These are phyloP conservation scores for Lepidurus arcticus DNA, from an alignment of 1,140 invertebrate genomes.

Conservation along the genomic window DNA sequence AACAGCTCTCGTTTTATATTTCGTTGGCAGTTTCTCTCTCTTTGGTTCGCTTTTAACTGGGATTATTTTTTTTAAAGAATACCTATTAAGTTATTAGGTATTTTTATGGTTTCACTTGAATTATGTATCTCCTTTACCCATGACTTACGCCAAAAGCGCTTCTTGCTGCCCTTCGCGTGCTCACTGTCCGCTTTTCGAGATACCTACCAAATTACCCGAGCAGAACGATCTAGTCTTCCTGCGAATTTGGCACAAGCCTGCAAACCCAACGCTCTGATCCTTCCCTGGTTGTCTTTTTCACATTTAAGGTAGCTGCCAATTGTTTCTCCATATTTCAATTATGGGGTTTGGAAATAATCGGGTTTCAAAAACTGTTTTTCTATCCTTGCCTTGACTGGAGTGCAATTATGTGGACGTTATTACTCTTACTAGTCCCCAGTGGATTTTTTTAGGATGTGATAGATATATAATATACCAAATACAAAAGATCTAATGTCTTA, in stretches of 20 bases:
- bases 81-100: too few relatives aligned
- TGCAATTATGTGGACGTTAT: neutral
- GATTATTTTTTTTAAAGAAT: neutral
- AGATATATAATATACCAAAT: neutral
- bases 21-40: neutral
- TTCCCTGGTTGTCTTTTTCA: neutral
- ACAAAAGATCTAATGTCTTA: too few relatives aligned
- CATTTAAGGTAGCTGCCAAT: neutral
- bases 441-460: constrained; percentile 7
- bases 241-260: neutral
- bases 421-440: neutral
- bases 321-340: neutral
- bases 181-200: neutral
- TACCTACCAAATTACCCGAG: neutral
- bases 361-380: neutral
- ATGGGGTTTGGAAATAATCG: neutral
- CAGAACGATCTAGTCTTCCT: constrained; percentile 4
- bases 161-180: neutral
- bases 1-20: neutral
- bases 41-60: neutral
- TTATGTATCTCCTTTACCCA: neutral
- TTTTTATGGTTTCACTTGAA: neutral
- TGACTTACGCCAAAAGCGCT: neutral
- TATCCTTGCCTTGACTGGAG: neutral
- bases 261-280: neutral